phyloP scores from a whole-genome alignment of 2,797 vertebrate species.

The Acropternis orthonyx region DNA sequence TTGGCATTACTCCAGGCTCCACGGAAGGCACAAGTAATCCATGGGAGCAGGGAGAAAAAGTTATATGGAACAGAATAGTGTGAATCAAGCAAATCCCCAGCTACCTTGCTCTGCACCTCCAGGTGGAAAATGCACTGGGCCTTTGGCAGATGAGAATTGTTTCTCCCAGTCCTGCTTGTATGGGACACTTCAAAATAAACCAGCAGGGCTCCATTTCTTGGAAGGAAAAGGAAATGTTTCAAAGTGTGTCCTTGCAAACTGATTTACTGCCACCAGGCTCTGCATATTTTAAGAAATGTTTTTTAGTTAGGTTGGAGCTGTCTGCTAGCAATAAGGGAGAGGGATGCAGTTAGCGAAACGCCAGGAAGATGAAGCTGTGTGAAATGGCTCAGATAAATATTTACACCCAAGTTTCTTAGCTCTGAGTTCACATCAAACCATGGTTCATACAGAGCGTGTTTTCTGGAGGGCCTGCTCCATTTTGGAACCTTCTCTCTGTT shows the following conservation, averaged over 20 bases:
- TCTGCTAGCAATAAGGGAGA: neutral
- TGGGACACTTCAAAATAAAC: constrained; percentile 26
- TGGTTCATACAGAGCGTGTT: neutral
- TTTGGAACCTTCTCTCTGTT: neutral
- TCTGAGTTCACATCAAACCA: neutral
- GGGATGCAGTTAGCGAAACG: neutral
- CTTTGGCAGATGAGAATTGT: neutral
- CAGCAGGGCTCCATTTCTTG: constrained; percentile 7
- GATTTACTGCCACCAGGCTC: neutral
- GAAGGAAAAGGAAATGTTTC: constrained; percentile 48
- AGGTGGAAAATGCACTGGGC: neutral
- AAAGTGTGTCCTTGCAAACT: constrained; percentile 2
- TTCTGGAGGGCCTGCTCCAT: neutral
- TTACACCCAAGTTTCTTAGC: neutral
- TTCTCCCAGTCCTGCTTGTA: neutral
- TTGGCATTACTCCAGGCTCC: neutral
- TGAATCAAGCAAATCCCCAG: neutral
- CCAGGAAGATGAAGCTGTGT: neutral
- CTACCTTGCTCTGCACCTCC: neutral
- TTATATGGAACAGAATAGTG: neutral
- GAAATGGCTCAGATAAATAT: constrained; percentile 32
- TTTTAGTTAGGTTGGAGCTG: neutral
- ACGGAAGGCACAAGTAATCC: neutral
- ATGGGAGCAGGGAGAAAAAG: neutral
- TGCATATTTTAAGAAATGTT: constrained; percentile 22